Conservation (phyloP, 2,797 vertebrate species). For the Acanthurus lineatus region DNA sequence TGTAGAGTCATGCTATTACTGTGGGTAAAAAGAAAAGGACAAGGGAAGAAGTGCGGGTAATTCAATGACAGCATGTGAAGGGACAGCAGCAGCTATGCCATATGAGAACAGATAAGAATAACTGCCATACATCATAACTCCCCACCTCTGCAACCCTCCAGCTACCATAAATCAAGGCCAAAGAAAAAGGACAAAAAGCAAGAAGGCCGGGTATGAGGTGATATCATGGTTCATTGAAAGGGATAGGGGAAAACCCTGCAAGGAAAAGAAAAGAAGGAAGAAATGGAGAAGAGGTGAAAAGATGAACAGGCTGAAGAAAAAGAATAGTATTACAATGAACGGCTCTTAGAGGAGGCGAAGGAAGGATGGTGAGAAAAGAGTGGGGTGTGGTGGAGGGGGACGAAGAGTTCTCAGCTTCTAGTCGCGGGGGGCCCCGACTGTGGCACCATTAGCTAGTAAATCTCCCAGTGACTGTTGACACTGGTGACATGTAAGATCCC, state of each 20-base stretch:
- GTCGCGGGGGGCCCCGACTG: slow-evolving; percentile 59
- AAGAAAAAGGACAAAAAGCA: slow-evolving; percentile 52
- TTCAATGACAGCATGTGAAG: slow-evolving; percentile 62
- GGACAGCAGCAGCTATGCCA: slow-evolving; percentile 74
- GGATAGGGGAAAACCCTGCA: background rate
- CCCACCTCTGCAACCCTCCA: slow-evolving; percentile 52
- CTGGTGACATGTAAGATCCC: slow-evolving; percentile 75
- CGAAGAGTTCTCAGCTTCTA: slow-evolving; percentile 51
- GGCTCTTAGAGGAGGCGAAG: slow-evolving; percentile 12
- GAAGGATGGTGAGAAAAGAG: slow-evolving; percentile 47
- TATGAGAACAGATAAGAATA: slow-evolving; percentile 85
- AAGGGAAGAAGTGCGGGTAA: slow-evolving; percentile 44
- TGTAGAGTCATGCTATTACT: background rate
- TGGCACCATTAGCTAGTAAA: slow-evolving; percentile 82
- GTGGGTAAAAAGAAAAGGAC: slow-evolving; percentile 41
- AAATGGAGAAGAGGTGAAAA: slow-evolving; percentile 49
- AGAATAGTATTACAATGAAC: slow-evolving; percentile 33
- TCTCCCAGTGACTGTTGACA: slow-evolving; percentile 82
- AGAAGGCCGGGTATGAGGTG: slow-evolving; percentile 21
- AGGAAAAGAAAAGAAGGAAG: slow-evolving; percentile 21
- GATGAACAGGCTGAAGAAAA: slow-evolving; percentile 31
- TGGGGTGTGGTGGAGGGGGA: slow-evolving; percentile 34
- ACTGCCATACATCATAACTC: slow-evolving; percentile 78
- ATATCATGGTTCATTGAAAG: slow-evolving; percentile 18
- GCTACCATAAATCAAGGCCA: slow-evolving; percentile 64